A percentile compares a stretch with the other conserved stretches of the same genome.
Evolutionary conservation across 2,888 invertebrate genomes (phyloP).

Genomic region (Lasioglossum lativentre): DNA sequence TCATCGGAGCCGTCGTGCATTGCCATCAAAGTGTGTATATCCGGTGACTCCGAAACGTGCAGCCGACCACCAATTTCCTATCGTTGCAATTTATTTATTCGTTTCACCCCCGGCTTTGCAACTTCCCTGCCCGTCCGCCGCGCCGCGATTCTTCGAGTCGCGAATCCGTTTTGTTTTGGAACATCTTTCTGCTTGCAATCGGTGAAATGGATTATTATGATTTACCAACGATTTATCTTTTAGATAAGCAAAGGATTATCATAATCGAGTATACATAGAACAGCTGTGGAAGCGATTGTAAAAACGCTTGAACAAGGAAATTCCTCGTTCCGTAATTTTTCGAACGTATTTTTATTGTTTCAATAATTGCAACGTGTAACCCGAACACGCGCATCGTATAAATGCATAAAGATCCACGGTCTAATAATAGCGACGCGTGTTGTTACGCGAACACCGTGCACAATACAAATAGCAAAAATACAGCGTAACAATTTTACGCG

Average conservation of each 20-base stretch:
- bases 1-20: slow-evolving; percentile 44
- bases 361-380: too few species aligned
- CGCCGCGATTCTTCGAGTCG: background rate
- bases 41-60: slow-evolving; percentile 35
- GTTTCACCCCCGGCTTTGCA: background rate
- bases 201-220: background rate
- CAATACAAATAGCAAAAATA: background rate
- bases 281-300: too few species aligned
- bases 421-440: background rate
- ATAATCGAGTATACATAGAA: too few species aligned
- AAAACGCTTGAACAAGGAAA: too few species aligned
- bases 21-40: slow-evolving; percentile 35
- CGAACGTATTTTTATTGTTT: too few species aligned
- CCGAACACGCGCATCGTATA: background rate
- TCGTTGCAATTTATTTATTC: slow-evolving; percentile 5
- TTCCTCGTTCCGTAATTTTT: too few species aligned
- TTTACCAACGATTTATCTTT: too few species aligned
- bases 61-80: background rate
- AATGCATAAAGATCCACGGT: background rate
- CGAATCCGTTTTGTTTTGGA: background rate
- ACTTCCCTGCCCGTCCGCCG: background rate
- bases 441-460: background rate
- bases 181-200: too few species aligned
- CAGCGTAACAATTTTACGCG: background rate
- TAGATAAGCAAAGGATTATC: too few species aligned